Base-by-base conservation (phyloP, 2,113 vertebrate species). In the Cryptotis parvus region DNA sequence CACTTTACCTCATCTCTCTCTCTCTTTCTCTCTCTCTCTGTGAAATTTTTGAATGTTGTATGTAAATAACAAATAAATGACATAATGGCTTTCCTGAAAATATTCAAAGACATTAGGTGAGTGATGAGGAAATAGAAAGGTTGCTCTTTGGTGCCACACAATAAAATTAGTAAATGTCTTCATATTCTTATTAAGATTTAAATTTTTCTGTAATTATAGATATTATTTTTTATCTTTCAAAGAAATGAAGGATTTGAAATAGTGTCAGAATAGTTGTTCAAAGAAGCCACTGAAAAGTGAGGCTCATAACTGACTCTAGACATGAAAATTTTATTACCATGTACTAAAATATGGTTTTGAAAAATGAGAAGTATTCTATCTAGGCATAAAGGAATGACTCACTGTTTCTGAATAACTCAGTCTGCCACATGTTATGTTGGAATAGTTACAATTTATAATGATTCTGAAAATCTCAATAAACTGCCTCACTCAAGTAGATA, bases 171-270 rank as follows among this genome's bases (percentile, higher is more conserved):
- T 65, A 91, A 92, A 88, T 55, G 3, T 90, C 82, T 91, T 88
- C 52, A 78, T 39, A 70, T 82, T 43, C 68, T 84, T 84, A 20
- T 75, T 66, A 89, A 88, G 33, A 90, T 91, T 91, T 88, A 58
- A 90, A 89, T 35, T 0, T 84, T 82, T 84, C 68, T 11, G 52
- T 63, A 41, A 3, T 91, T 66, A 18, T 5, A 52, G 10, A 91
- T 65, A 68, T 96, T 96, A 90, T 96, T 96, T 96, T 26, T 87
- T 93, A 65, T 66, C 39, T 86, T 87, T 95, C 55, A 74, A 84
- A 95, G 91, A 33, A 93, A 91, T 85, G 27, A 37, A 9, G 63
- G 52, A 31, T 12, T 92, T 94, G n/a, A 91, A 96, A 82, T 26
- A 16, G 1, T 70, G 20, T 73, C 26, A 76, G 86, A 92, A 45